Percentiles rank a stretch among this genome's conserved stretches.
Conservation (phyloP, 2,113 vertebrate genomes). For the Canis aureus region DNA sequence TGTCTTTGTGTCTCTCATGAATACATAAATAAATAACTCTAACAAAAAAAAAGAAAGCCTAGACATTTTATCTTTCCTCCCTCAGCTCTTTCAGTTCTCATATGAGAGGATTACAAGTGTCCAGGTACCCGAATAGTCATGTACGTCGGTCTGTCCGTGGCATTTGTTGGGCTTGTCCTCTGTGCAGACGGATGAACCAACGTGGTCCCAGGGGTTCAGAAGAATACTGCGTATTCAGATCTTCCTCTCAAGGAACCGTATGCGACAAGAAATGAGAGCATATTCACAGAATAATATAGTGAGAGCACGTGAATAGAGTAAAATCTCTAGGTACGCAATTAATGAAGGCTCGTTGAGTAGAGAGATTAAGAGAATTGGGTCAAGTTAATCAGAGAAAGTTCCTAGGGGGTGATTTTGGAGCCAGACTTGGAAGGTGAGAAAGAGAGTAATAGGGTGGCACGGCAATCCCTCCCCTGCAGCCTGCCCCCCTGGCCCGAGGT, state of each 20-base stretch:
- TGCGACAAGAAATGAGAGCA: constrained; percentile 39
- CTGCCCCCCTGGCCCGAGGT: neutral
- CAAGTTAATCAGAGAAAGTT: constrained; percentile 67
- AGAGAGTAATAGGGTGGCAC: neutral
- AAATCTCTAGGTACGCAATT: constrained; percentile 70
- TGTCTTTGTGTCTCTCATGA: too few relatives aligned
- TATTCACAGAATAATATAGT: constrained; percentile 24
- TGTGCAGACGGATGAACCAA: constrained; percentile 34
- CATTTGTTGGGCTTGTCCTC: constrained; percentile 29
- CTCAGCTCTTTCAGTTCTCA: constrained; percentile 28
- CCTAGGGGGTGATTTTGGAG: constrained; percentile 44
- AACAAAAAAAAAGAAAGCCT: neutral
- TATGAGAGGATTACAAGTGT: constrained; percentile 35
- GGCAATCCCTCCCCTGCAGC: neutral
- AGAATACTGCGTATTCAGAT: neutral
- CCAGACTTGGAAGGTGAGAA: constrained; percentile 40
- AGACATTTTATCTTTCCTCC: constrained; percentile 37
- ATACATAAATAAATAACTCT: too few relatives aligned
- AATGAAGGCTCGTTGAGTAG: constrained; percentile 65
- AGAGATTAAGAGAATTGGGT: constrained; percentile 65
- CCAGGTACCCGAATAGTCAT: neutral
- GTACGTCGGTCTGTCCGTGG: neutral
- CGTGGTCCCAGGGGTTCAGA: neutral
- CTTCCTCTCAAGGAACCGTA: constrained; percentile 33
- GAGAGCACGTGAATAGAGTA: constrained; percentile 29